A percentile compares a stretch with the other conserved stretches of the same genome.
These are phyloP conservation scores for Hirtodrosophila trivittata DNA, from an alignment of 2,888 invertebrate species.

Conservation along the genomic window DNA sequence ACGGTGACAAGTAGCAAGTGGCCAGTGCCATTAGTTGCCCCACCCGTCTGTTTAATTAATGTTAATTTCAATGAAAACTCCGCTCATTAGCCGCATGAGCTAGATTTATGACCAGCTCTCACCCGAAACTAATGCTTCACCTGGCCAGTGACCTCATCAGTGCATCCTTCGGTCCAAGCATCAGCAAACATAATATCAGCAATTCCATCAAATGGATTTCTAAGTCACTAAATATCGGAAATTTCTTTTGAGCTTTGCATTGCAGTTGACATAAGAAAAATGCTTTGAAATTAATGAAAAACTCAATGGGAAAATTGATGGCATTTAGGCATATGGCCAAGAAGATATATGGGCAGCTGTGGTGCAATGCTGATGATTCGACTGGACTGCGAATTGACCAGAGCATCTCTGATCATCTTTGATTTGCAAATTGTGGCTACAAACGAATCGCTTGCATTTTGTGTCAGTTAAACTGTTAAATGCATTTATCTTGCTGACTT, in stretches of 20 bases:
- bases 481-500: slow-evolving; percentile 51
- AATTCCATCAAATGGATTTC: too few relatives aligned
- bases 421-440: slow-evolving; percentile 23
- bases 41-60: slow-evolving; percentile 5
- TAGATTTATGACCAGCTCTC: background rate
- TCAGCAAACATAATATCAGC: too few relatives aligned
- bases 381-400: slow-evolving; percentile 20
- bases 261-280: too few relatives aligned
- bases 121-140: background rate
- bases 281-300: too few relatives aligned
- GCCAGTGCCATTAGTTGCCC: slow-evolving; percentile 12
- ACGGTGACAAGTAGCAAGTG: slow-evolving; percentile 31
- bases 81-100: slow-evolving; percentile 6
- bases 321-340: too few relatives aligned
- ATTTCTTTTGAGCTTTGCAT: too few relatives aligned
- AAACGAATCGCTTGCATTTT: slow-evolving; percentile 36
- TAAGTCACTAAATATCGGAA: too few relatives aligned
- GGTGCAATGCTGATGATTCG: slow-evolving; percentile 28
- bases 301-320: too few relatives aligned
- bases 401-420: slow-evolving; percentile 23
- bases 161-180: too few relatives aligned
- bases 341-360: background rate
- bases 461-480: slow-evolving; percentile 38
- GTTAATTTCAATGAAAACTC: slow-evolving; percentile 9
- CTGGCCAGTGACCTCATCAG: background rate